Evolutionary conservation across 2,113 vertebrate species (phyloP).

Genomic region (Cromileptes altivelis): DNA sequence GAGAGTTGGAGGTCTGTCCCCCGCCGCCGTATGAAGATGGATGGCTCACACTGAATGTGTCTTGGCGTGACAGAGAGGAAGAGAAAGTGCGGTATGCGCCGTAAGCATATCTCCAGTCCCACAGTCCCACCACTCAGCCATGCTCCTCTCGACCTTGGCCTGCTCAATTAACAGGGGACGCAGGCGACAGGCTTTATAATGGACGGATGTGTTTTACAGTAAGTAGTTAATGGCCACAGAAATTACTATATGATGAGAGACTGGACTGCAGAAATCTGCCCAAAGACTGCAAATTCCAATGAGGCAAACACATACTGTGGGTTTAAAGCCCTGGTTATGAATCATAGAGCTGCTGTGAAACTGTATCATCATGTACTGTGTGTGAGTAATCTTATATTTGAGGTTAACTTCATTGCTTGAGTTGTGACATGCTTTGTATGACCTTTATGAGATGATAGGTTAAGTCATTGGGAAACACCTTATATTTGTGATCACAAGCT

Average conservation of each 20-base stretch:
- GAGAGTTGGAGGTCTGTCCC: conserved; percentile 16
- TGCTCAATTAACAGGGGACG: conserved; percentile 54
- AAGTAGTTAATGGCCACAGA: conserved; percentile 36
- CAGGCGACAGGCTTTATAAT: conserved; percentile 41
- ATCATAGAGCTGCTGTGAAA: neutral
- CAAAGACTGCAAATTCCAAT: conserved; percentile 7
- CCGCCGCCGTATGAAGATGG: conserved; percentile 46
- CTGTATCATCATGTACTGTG: neutral
- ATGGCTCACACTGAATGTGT: conserved; percentile 52
- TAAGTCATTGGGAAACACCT: neutral
- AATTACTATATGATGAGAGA: conserved; percentile 28
- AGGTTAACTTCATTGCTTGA: neutral
- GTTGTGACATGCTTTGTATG: neutral
- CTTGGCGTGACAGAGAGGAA: conserved; percentile 47
- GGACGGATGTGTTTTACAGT: conserved; percentile 56
- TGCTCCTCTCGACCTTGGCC: conserved; percentile 69
- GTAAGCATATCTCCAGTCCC: conserved; percentile 67
- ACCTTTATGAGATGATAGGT: neutral
- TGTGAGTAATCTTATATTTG: neutral
- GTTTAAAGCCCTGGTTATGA: neutral
- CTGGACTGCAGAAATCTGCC: neutral
- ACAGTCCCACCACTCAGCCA: conserved; percentile 38
- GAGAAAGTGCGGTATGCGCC: conserved; percentile 43
- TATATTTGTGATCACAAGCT: neutral
- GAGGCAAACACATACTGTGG: conserved; percentile 8